Evolutionary conservation across 1,140 invertebrate species (phyloP).

Genomic region (Drosophila gunungcola): DNA sequence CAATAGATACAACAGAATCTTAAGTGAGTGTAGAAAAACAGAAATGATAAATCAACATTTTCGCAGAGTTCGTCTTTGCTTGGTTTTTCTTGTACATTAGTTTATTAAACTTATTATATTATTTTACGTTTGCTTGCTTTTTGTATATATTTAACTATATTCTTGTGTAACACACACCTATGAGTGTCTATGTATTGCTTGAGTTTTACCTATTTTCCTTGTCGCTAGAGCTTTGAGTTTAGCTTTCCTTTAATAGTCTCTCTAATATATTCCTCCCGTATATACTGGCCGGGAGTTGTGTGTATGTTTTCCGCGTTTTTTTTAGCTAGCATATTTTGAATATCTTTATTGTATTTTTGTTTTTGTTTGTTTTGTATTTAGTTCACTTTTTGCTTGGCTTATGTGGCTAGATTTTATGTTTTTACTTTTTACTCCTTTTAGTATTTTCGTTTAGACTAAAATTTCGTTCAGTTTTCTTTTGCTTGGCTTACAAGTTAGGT

Average conservation of each 20-base stretch:
- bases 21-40: conserved; percentile 45
- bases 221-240: conserved; percentile 47
- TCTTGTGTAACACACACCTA: conserved; percentile 77
- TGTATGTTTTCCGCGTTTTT: conserved; percentile 51
- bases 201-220: conserved; percentile 64
- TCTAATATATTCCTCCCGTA: conserved; percentile 54
- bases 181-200: conserved; percentile 82
- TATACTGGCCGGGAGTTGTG: conserved; percentile 49
- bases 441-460: conserved; percentile 61
- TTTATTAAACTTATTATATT: conserved; percentile 48
- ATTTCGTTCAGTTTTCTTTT: conserved; percentile 76
- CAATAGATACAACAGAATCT: conserved; percentile 62
- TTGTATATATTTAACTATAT: conserved; percentile 72
- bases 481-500: conserved; percentile 66
- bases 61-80: conserved; percentile 48
- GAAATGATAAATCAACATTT: conserved; percentile 46
- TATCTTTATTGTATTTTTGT: conserved; percentile 71
- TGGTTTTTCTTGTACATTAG: conserved; percentile 41
- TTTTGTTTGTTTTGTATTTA: conserved; percentile 43
- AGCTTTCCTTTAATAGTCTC: conserved; percentile 61
- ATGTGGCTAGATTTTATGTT: conserved; percentile 38
- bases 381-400: conserved; percentile 63
- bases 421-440: conserved; percentile 33
- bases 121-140: conserved; percentile 32
- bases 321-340: conserved; percentile 79